Conservation (phyloP, 2,888 invertebrate species). For the Spatulosminthurus flaviceps region DNA sequence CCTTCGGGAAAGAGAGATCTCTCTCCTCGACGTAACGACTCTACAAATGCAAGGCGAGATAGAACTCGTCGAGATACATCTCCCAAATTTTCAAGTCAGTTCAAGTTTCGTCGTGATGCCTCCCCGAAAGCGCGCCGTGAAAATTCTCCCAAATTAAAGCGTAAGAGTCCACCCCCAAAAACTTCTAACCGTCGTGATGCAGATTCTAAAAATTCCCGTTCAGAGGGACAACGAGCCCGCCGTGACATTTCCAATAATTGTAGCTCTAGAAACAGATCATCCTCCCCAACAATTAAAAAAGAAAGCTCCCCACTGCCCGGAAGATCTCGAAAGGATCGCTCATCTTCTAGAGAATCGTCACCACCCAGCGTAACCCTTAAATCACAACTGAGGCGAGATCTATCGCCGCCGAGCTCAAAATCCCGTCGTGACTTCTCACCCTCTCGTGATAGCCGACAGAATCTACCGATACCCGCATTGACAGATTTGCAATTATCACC, state of each 20-base stretch:
- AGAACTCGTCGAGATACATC: slow-evolving; percentile 22
- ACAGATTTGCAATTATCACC: not conserved
- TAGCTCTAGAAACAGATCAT: not conserved
- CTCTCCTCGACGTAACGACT: slow-evolving; percentile 23
- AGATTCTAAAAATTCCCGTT: not conserved
- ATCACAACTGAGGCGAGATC: slow-evolving; percentile 1
- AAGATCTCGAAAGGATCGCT: slow-evolving; percentile 1
- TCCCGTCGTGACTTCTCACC: slow-evolving; percentile 27
- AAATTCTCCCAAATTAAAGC: slow-evolving; percentile 30
- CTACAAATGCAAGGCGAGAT: not conserved
- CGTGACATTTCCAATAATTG: slow-evolving; percentile 18
- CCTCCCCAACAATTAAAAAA: not conserved
- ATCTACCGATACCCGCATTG: not conserved
- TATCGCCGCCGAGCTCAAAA: not conserved
- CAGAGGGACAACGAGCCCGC: not conserved
- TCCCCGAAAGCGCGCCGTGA: slow-evolving; percentile 16
- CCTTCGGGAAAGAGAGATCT: slow-evolving; percentile 11
- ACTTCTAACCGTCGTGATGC: slow-evolving; percentile 28
- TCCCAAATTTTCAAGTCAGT: slow-evolving; percentile 26
- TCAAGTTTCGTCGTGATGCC: slow-evolving; percentile 9
- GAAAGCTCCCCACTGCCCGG: slow-evolving; percentile 22
- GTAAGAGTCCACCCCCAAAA: slow-evolving; percentile 27
- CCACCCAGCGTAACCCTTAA: not conserved
- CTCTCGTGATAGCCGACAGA: slow-evolving; percentile 20
- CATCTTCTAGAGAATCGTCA: not conserved